Evolutionary conservation across 1,140 invertebrate genomes (phyloP).

Genomic region (Dendroctonus ponderosae): DNA sequence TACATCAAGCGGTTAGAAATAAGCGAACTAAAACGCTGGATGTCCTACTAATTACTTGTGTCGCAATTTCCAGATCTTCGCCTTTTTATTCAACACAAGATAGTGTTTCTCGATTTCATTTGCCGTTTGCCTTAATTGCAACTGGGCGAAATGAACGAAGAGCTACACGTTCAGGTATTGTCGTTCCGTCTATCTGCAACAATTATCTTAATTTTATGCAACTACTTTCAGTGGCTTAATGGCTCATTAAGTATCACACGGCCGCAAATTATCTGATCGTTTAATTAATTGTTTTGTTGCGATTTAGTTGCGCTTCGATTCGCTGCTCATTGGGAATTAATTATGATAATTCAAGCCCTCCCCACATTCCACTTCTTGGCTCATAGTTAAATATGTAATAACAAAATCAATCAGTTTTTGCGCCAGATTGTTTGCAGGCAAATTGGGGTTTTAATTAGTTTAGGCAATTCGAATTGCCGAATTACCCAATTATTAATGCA

Average conservation of each 20-base stretch:
- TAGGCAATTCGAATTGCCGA: too few species aligned
- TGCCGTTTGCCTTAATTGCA: background rate
- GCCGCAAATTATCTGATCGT: conserved; percentile 29
- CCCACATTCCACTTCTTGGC: too few species aligned
- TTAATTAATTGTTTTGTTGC: conserved; percentile 24
- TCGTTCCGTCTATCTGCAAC: conserved; percentile 24
- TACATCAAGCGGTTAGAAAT: conserved; percentile 22
- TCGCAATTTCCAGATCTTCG: background rate
- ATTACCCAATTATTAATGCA: too few species aligned
- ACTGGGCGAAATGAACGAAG: background rate
- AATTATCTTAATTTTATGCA: conserved; percentile 33
- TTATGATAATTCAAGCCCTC: background rate
- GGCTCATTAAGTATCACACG: conserved; percentile 26
- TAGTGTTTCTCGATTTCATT: too few species aligned
- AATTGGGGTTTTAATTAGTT: too few species aligned
- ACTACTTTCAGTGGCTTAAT: conserved; percentile 27
- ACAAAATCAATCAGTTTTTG: too few species aligned
- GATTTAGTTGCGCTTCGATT: conserved; percentile 11
- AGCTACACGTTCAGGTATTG: conserved; percentile 24
- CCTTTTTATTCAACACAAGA: too few species aligned
- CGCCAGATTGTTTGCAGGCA: too few species aligned
- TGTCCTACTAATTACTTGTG: background rate
- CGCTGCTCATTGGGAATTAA: conserved; percentile 6
- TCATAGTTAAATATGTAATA: too few species aligned
- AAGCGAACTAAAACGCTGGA: conserved; percentile 11